Percentiles rank a stretch among this genome's conserved stretches.
phyloP scores from a whole-genome alignment of 2,888 invertebrate genomes.

The Epinotia ramella region DNA sequence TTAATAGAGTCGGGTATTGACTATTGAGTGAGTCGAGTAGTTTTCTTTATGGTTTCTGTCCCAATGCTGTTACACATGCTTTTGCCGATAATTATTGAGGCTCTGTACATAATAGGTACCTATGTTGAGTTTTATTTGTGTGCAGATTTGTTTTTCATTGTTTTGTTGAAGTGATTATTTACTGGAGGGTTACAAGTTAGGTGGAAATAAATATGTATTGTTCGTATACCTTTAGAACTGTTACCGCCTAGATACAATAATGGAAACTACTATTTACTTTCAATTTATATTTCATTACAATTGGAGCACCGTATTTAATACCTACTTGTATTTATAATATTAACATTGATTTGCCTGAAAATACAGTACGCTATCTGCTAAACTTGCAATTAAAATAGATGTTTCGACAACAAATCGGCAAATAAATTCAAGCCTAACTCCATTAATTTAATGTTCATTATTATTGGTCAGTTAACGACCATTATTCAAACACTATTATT shows the following conservation, averaged over 20 bases:
- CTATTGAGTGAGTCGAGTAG: slow-evolving; percentile 34
- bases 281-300: too few species aligned
- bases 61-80: slow-evolving; percentile 29
- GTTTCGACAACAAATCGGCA: background rate
- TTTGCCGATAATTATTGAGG: slow-evolving; percentile 30
- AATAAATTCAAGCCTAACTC: slow-evolving; percentile 33
- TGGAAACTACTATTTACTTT: too few species aligned
- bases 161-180: background rate
- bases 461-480: slow-evolving; percentile 40
- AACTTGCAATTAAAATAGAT: slow-evolving; percentile 3
- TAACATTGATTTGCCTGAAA: background rate
- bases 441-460: slow-evolving; percentile 40
- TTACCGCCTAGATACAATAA: too few species aligned
- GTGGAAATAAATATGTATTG: too few species aligned
- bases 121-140: too few species aligned
- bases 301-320: too few species aligned
- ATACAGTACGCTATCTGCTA: background rate
- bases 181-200: background rate
- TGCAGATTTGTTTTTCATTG: background rate
- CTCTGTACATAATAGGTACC: too few species aligned
- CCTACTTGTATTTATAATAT: background rate
- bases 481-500: slow-evolving; percentile 23
- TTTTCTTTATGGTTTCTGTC: slow-evolving; percentile 30
- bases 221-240: too few species aligned
- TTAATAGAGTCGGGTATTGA: slow-evolving; percentile 40